phyloP scores from a whole-genome alignment of 2,888 invertebrate species.

The Ditula angustiorana region DNA sequence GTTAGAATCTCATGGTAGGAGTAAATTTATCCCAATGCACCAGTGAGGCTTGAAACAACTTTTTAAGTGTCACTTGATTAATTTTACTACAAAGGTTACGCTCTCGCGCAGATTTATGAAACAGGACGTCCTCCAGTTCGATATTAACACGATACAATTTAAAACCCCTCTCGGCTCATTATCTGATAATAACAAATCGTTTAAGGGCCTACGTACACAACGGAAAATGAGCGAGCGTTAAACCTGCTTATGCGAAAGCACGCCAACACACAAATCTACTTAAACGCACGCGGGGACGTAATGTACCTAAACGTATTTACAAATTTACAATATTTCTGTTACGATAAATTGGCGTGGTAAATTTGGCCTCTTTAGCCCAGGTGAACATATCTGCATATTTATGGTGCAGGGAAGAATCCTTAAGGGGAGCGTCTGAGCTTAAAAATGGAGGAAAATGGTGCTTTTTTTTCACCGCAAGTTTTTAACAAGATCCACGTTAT shows the following conservation, averaged over 20 bases:
- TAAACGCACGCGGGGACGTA: constrained; percentile 69
- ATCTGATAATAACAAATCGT: constrained; percentile 69
- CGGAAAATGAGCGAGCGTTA: constrained; percentile 60
- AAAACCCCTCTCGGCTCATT: constrained; percentile 53
- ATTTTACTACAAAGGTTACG: background rate
- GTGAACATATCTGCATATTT: constrained; percentile 85
- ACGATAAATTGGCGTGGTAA: constrained; percentile 81
- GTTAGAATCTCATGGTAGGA: too few relatives aligned
- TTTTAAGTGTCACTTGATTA: background rate
- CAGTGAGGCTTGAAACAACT: too few relatives aligned
- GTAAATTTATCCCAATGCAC: too few relatives aligned
- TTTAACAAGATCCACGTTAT: constrained; percentile 84
- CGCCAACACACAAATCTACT: constrained; percentile 77
- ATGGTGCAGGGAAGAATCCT: constrained; percentile 76
- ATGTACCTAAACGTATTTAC: constrained; percentile 68
- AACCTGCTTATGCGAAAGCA: constrained; percentile 78
- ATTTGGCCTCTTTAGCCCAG: constrained; percentile 80
- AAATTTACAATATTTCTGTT: constrained; percentile 83
- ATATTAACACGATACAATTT: constrained; percentile 41
- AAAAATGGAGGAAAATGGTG: constrained; percentile 79
- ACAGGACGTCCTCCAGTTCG: background rate
- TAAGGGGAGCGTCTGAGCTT: constrained; percentile 76
- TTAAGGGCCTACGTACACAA: constrained; percentile 71
- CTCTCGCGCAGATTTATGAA: background rate
- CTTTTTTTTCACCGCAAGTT: constrained; percentile 76